These are phyloP conservation scores for Cervus canadensis DNA, from an alignment of 2,113 vertebrate species.

Conservation along the genomic window DNA sequence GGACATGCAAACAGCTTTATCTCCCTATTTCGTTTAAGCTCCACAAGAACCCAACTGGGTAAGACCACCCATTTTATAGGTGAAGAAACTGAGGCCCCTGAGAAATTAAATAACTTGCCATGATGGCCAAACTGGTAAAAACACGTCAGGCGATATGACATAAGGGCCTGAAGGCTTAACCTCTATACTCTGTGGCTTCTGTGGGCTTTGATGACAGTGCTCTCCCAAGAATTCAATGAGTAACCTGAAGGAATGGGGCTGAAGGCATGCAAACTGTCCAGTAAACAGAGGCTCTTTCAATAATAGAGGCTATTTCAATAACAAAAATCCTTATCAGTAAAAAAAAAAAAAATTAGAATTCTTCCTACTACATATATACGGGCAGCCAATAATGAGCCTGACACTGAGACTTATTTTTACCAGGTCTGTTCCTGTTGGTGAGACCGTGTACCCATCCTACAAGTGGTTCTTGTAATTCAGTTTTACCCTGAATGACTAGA, in stretches of 20 bases:
- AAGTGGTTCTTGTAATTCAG: background rate
- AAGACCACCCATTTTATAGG: background rate
- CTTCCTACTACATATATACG: background rate
- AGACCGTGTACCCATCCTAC: background rate
- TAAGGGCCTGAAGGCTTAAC: too few relatives aligned
- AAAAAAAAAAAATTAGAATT: background rate
- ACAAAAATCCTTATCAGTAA: background rate
- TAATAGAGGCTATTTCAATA: background rate
- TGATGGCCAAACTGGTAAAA: background rate
- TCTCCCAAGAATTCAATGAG: background rate
- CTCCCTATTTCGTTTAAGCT: too few relatives aligned
- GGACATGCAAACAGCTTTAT: background rate
- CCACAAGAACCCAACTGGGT: background rate
- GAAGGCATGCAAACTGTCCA: background rate
- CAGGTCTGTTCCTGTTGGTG: background rate
- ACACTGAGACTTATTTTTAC: background rate
- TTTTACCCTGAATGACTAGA: background rate
- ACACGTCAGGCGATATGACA: accelerated
- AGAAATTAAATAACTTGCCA: background rate
- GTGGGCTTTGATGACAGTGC: background rate
- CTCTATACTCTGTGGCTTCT: background rate
- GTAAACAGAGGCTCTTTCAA: background rate
- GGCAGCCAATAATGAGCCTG: background rate
- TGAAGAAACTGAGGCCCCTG: background rate
- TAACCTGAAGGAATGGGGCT: background rate